phyloP scores from a whole-genome alignment of 1,140 invertebrate genomes.

The Drosophila subpulchrella region DNA sequence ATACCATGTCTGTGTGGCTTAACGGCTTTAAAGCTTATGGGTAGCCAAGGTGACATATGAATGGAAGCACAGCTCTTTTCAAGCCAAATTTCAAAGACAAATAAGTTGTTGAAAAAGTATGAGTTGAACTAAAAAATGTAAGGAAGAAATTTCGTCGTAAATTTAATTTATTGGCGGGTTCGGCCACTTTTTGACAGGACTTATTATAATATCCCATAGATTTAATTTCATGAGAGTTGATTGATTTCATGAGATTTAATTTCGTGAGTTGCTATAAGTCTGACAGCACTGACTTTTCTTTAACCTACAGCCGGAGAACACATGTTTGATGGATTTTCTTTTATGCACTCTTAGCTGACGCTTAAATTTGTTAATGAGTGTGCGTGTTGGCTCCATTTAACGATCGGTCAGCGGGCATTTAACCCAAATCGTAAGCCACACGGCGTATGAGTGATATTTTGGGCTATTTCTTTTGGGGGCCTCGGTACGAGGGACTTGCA shows the following conservation, averaged over 20 bases:
- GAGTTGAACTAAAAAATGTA: no score
- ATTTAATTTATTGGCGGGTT: no score
- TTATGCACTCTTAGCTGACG: slow-evolving; percentile 42
- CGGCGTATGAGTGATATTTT: slow-evolving; percentile 59
- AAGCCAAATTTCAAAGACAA: background rate
- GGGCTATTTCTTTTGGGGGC: slow-evolving; percentile 21
- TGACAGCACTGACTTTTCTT: slow-evolving; percentile 4
- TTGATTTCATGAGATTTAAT: background rate
- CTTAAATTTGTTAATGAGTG: slow-evolving; percentile 45
- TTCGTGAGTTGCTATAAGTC: background rate
- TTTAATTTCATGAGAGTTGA: background rate
- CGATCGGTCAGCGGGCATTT: slow-evolving; percentile 34
- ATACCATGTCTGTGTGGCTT: slow-evolving; percentile 15
- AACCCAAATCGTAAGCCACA: slow-evolving; percentile 43
- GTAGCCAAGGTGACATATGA: slow-evolving; percentile 3
- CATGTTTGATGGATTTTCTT: slow-evolving; percentile 35
- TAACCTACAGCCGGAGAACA: slow-evolving; percentile 24
- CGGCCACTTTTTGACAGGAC: no score
- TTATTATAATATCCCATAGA: background rate
- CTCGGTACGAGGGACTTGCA: slow-evolving; percentile 8
- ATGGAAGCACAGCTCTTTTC: slow-evolving; percentile 3
- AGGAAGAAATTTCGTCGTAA: no score
- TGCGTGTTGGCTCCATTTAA: slow-evolving; percentile 28
- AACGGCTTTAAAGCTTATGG: slow-evolving; percentile 37
- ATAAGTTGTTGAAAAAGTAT: background rate